Percentiles rank a stretch among this genome's conserved stretches.
These are phyloP conservation scores for Eueremaeus valkanovi DNA, from an alignment of 2,888 invertebrate species.

Conservation along the genomic window DNA sequence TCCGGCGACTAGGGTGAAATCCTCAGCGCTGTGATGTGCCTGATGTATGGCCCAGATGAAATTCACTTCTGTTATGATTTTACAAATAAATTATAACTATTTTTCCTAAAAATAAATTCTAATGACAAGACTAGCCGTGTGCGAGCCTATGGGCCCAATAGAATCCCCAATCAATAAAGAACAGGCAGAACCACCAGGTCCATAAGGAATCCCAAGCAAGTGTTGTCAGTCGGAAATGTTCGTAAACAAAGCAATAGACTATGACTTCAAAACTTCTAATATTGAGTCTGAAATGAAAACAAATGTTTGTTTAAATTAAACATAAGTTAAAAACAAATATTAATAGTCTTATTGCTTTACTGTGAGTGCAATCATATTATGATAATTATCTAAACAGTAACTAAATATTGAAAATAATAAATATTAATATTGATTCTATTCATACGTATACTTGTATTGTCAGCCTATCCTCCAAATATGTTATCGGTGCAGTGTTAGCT, in stretches of 20 bases:
- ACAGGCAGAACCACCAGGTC: slow-evolving; percentile 75
- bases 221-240: slow-evolving; percentile 61
- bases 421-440: no score
- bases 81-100: not conserved
- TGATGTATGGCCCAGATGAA: slow-evolving; percentile 85
- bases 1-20: slow-evolving; percentile 78
- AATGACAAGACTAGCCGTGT: slow-evolving; percentile 64
- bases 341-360: no score
- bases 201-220: slow-evolving; percentile 71
- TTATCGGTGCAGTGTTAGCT: no score
- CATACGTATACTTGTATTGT: no score
- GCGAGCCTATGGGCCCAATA: slow-evolving; percentile 87
- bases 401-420: no score
- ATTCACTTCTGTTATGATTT: slow-evolving; percentile 66
- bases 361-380: no score
- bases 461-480: no score
- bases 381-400: no score
- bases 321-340: no score
- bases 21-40: slow-evolving; percentile 83
- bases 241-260: slow-evolving; percentile 44
- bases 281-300: slow-evolving; percentile 41
- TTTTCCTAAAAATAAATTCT: not conserved
- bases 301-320: no score
- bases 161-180: slow-evolving; percentile 80
- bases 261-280: slow-evolving; percentile 43